Evolutionary conservation across 1,140 invertebrate genomes (phyloP), one percentile per base, ranked within the genome.

Genomic region (Contarinia nasturtii): DNA sequence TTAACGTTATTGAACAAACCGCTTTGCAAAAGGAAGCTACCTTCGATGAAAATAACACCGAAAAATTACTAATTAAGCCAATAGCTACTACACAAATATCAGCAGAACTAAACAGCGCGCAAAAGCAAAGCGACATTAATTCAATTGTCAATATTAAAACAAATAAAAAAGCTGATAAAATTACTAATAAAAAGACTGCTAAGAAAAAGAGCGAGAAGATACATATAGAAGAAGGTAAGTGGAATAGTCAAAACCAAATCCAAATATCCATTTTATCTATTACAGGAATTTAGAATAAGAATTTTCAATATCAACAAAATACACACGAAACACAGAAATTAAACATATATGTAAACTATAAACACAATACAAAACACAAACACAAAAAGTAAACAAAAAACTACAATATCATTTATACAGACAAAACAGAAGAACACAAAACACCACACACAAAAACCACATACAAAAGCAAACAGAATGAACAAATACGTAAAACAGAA

Each of bases 81-180:
- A 3, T 38, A n/a, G 15, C 14, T 3, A 17, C 41, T 7, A 43
- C 41, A 20, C n/a, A 11, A 43, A 20, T 7, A 43, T 2, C n/a
- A 43, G 7, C 41, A 43, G 17, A 19, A 12, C 11, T 18, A 20
- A 18, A 20, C 69, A 49, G 74, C 40, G 56, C 73, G n/a, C 57
- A 73, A 38, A 57, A 76, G 49, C 63, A 76, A 37, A 71, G 77
- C 60, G 73, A 79, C 67, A 70, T 71, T 17, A 58, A 63, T 47
- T 54, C 67, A 15, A 64, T 74, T 49, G 67, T 71, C 54, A 61
- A 63, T 45, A 50, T 73, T 14, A 66, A 62, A 7, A 44, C 36
- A 34, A 19, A 55, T 8, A 49, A 60, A 48, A 52, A 58, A 1
- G 52, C 60, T n/a, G 18, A 42, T n/a, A 48, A 44, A 3, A 44